Percentiles rank a stretch among this genome's conserved stretches.
Conservation (phyloP, 1,140 invertebrate genomes). For the Ceratina calcarata region DNA sequence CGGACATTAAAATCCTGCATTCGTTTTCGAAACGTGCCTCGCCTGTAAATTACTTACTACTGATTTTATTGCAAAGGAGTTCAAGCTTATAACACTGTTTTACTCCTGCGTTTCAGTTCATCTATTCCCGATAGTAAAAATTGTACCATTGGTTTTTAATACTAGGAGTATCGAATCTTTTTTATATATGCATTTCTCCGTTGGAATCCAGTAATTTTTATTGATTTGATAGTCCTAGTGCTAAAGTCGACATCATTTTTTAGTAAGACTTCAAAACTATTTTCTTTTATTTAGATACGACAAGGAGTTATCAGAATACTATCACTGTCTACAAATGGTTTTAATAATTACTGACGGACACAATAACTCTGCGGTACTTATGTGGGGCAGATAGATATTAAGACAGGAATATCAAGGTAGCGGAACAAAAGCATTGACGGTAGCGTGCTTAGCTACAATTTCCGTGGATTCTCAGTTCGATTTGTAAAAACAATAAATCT, state of each 20-base stretch:
- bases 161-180: too few species aligned
- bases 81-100: too few species aligned
- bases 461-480: slow-evolving; percentile 1
- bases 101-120: too few species aligned
- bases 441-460: slow-evolving; percentile 10
- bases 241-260: too few species aligned
- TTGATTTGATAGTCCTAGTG: too few species aligned
- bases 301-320: neutral
- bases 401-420: neutral
- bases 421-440: neutral
- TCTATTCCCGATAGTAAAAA: too few species aligned
- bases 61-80: slow-evolving; percentile 43
- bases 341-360: neutral
- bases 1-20: slow-evolving; percentile 23
- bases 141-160: too few species aligned
- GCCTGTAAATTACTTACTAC: slow-evolving; percentile 47
- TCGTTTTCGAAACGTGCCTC: slow-evolving; percentile 52
- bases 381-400: neutral
- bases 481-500: slow-evolving; percentile 10
- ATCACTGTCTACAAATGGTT: neutral
- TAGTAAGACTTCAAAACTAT: too few species aligned
- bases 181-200: too few species aligned
- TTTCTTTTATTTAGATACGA: neutral
- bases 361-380: too few species aligned
- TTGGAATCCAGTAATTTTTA: too few species aligned